Base-by-base conservation (phyloP, 2,888 invertebrate genomes). In the Brachypalpus laphriformis region DNA sequence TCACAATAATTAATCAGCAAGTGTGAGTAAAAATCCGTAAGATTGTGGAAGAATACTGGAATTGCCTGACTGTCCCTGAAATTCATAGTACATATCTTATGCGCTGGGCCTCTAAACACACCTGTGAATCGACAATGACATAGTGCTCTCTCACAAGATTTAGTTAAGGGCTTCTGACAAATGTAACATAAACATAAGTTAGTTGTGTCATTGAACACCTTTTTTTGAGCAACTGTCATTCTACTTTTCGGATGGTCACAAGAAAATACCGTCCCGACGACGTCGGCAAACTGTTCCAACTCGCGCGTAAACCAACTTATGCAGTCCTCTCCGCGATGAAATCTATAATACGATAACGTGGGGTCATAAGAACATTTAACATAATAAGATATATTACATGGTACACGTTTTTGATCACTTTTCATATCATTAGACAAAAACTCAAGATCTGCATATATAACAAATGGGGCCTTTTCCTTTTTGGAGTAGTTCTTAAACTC, bases 341-440 rank as follows among this genome's bases (percentile, higher is more conserved):
- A 18, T 22, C 8, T 34, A 11, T 57, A 57, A n/a, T 37, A 57
- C 16, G 57, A 57, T 37, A 57, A 37, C 22, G 57, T 57, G 3
- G 57, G 37, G n/a, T 57, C 57, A 20, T 57, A 57, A 2, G 37
- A 37, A n/a, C 57, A 57, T 7, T 57, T 57, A 7, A 57, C 57
- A 6, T 57, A 57, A 37, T 57, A 57, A 34, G n/a, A 18, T n/a
- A 40, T 37, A 22, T 3, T 37, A 14, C 1, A 20, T 22, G 57
- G 57, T 2, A 16, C 8, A n/a, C 16, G 20, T 6, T 37, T 22
- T 20, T 57, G 1, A 37, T 57, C 11, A 2, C 42, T 5, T 16
- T 42, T 42, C 16, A 16, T 16, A 16, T 42, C 42, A 42, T 5
- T 42, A 1, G 18, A 37, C 20, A 20, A 57, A 40, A 7, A 20